These are phyloP conservation scores for Petrocephalus microphthalmus DNA, from an alignment of 2,113 vertebrate genomes.

Conservation along the genomic window DNA sequence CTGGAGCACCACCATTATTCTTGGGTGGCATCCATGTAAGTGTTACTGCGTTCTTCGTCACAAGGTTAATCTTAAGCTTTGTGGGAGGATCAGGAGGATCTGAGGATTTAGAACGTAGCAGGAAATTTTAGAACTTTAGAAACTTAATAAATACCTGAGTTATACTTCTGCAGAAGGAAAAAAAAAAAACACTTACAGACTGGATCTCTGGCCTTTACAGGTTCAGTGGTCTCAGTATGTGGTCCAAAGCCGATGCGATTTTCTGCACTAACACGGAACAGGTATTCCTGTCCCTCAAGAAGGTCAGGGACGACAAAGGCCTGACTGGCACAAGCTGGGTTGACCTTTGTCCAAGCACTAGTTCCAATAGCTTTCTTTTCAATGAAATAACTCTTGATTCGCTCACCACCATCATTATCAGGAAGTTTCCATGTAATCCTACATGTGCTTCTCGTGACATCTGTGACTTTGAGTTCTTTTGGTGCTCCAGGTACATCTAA, in stretches of 20 bases:
- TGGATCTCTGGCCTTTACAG: conserved; percentile 83
- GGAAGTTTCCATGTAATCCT: conserved; percentile 95
- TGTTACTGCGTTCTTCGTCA: conserved; percentile 84
- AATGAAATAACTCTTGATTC: conserved; percentile 93
- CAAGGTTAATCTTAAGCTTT: conserved; percentile 83
- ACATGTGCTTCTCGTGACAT: conserved; percentile 81
- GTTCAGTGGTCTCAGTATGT: conserved; percentile 77
- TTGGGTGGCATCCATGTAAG: conserved; percentile 89
- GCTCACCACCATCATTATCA: conserved; percentile 90
- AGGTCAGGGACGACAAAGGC: conserved; percentile 86
- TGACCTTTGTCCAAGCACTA: conserved; percentile 91
- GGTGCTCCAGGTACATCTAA: conserved; percentile 89
- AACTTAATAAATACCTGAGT: neutral
- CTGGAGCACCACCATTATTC: conserved; percentile 89
- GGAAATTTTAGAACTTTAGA: neutral
- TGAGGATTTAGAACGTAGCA: conserved; percentile 40
- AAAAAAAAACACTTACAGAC: conserved; percentile 73
- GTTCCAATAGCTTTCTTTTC: conserved; percentile 86
- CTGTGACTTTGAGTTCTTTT: conserved; percentile 89
- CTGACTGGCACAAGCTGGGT: conserved; percentile 80
- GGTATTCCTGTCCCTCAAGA: conserved; percentile 85
- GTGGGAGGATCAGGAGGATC: conserved; percentile 92
- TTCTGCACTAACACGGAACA: conserved; percentile 90
- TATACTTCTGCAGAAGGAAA: neutral
- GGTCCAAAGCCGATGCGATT: conserved; percentile 87